Evolutionary conservation across 2,888 invertebrate species (phyloP).

Genomic region (Hipparchia sbordonii): DNA sequence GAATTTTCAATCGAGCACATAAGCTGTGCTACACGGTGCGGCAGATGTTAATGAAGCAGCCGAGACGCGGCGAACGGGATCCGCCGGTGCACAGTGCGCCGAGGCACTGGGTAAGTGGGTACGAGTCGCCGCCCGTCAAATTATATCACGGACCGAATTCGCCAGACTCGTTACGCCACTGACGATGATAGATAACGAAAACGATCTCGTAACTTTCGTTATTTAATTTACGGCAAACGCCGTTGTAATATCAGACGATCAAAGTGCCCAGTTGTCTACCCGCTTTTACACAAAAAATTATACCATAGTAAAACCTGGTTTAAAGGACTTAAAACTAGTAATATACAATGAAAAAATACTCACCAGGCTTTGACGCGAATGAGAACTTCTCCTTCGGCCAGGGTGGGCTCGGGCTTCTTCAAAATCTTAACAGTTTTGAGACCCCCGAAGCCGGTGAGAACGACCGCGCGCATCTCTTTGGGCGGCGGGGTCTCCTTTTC

Average conservation of each 20-base stretch:
- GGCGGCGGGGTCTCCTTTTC: conserved; percentile 83
- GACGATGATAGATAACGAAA: conserved; percentile 16
- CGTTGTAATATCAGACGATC: neutral
- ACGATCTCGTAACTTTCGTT: conserved; percentile 1
- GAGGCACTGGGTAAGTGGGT: conserved; percentile 48
- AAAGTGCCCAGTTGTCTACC: conserved; percentile 23
- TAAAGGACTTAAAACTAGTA: neutral
- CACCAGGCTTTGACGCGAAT: conserved; percentile 94
- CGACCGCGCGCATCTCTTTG: conserved; percentile 93
- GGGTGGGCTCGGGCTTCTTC: conserved; percentile 89
- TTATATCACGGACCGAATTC: conserved; percentile 31
- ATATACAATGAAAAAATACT: conserved; percentile 65
- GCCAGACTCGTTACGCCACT: conserved; percentile 7
- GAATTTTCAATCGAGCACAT: conserved; percentile 63
- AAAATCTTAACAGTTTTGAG: conserved; percentile 92
- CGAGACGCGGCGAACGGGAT: conserved; percentile 52
- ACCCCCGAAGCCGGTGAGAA: conserved; percentile 93
- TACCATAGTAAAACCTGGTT: neutral
- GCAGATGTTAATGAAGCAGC: conserved; percentile 70
- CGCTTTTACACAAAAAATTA: conserved; percentile 20
- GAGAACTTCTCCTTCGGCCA: conserved; percentile 89
- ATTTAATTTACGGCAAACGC: conserved; percentile 2
- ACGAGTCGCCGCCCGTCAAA: conserved; percentile 42
- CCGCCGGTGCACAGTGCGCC: conserved; percentile 34
- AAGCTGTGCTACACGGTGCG: conserved; percentile 56